phyloP scores from a whole-genome alignment of 2,113 vertebrate genomes.

The Scytalopus superciliaris region DNA sequence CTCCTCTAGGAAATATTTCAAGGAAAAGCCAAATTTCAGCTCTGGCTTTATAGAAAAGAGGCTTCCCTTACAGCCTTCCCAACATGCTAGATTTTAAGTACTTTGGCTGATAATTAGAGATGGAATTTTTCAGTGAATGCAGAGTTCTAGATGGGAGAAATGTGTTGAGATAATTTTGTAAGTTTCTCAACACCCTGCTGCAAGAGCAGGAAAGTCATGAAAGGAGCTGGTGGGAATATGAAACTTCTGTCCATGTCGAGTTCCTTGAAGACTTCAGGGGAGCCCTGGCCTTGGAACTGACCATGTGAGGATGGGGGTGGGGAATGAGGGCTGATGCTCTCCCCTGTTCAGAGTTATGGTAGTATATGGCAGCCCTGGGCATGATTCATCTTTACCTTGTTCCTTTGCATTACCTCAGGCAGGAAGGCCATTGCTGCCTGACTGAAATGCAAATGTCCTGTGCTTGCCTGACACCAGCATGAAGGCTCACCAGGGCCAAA shows the following conservation, averaged over 20 bases:
- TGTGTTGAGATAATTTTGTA: background rate
- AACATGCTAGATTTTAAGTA: background rate
- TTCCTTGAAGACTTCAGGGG: background rate
- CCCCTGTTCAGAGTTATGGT: background rate
- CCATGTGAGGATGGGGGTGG: background rate
- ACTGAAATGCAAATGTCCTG: background rate
- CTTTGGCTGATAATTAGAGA: background rate
- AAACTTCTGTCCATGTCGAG: accelerated
- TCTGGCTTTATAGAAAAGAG: background rate
- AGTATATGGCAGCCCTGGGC: background rate
- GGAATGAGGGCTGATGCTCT: background rate
- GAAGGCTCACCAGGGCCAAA: background rate
- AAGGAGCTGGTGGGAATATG: background rate
- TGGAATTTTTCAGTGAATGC: background rate
- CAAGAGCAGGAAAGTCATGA: background rate
- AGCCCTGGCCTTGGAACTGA: background rate
- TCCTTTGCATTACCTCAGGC: background rate
- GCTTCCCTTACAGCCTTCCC: background rate
- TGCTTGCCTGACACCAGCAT: accelerated
- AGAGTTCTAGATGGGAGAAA: background rate
- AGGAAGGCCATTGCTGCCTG: background rate
- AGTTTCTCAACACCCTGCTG: background rate
- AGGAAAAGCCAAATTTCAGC: background rate
- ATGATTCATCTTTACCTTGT: background rate
- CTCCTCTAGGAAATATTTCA: background rate